Conservation (phyloP, 2,113 vertebrate species). For the Callorhinus ursinus region DNA sequence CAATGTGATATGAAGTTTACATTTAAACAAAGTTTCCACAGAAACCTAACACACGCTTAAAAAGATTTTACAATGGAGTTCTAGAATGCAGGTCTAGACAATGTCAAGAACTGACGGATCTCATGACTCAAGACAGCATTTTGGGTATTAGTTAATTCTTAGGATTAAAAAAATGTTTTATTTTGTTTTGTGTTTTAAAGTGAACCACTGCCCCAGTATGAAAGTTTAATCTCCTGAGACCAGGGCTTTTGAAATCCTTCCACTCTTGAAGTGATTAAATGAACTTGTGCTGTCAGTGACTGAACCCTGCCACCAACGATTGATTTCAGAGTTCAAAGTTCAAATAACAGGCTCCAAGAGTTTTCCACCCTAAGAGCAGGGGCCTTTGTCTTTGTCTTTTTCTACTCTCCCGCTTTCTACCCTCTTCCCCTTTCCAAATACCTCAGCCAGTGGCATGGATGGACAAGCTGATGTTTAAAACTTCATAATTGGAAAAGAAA, state of each 20-base stretch:
- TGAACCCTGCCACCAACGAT: constrained; percentile 62
- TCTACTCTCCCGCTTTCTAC: neutral
- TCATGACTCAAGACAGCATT: constrained; percentile 74
- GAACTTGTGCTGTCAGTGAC: constrained; percentile 81
- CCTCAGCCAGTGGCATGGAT: constrained; percentile 56
- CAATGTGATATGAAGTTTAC: constrained; percentile 86
- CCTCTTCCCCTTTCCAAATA: neutral
- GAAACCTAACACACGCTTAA: constrained; percentile 87
- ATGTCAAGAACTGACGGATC: constrained; percentile 73
- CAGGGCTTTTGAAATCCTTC: constrained; percentile 67
- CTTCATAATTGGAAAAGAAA: constrained; percentile 37
- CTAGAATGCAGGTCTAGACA: constrained; percentile 75
- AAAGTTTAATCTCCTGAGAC: constrained; percentile 73
- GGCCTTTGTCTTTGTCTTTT: neutral
- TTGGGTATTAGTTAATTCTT: constrained; percentile 66
- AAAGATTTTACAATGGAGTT: constrained; percentile 83
- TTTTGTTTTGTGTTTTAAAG: constrained; percentile 61
- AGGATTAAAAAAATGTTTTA: constrained; percentile 55
- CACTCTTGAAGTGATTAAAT: constrained; percentile 40
- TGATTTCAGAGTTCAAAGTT: constrained; percentile 63
- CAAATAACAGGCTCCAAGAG: constrained; percentile 42
- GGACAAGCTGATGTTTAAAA: constrained; percentile 34
- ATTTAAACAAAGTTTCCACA: constrained; percentile 88
- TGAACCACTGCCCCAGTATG: constrained; percentile 68
- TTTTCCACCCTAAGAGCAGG: neutral